Evolutionary conservation across 23 tunicate genomes (phyloP), one percentile per base, ranked within the genome.

Genomic region (Aplidium turbinatum): DNA sequence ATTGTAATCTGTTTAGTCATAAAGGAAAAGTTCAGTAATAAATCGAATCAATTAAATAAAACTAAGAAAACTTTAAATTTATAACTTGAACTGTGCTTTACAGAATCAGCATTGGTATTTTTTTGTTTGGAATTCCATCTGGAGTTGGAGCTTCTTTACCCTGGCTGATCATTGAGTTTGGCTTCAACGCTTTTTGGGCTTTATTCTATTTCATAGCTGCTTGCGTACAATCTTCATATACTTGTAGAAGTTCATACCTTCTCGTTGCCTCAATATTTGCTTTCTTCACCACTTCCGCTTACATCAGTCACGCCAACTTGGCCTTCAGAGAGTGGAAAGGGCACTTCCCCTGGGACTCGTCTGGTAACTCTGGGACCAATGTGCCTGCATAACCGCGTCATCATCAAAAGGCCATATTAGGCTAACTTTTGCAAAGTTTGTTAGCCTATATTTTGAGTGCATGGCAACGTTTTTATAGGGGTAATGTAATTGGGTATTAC

Each of bases 161-260:
- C 4, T 82, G 87, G 87, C 72, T 42, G 9, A 58, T 82, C 34
- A 76, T 82, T 36, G 96, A 88, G 21, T 68, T 88, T 57, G 68
- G 58, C 3, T 70, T 58, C 68, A 76, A 88, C 58, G 80, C 68
- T 2, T 76, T 88, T 38, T 88, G 96, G 79, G 62, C 83, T 0
- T 26, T 88, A 47, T 48, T 88, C n/a, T 88, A 88, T 67, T 75
- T 88, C 57, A 76, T 82, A 23, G 96, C 88, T 11, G 83, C 96
- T 20, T 72, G 79, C 45, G 87, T 88, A n/a, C 52, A 35, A 19
- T 84, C 84, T 0, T 87, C 83, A 19, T 23, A 75, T 34, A 36
- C 74, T 1, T 1, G 7, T 22, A 27, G 35, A 1, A 47, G 26
- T 7, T 34, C 48, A 2, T 35, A 21, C 18, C 20, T 32, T 1